Evolutionary conservation across 2,888 invertebrate genomes (phyloP).

Genomic region (Xanthorhoe designata): DNA sequence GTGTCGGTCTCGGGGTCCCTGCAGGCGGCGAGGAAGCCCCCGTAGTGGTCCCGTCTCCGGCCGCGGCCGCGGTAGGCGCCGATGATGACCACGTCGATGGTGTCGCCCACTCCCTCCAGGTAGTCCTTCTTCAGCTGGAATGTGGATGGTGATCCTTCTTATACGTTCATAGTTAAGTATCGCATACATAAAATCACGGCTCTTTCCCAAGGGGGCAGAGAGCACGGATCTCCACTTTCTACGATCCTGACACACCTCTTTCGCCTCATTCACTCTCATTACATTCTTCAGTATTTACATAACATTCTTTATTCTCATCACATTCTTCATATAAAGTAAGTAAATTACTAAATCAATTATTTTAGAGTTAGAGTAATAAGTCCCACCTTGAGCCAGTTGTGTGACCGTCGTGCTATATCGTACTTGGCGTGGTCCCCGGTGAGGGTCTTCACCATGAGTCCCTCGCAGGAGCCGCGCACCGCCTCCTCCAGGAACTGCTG

Average conservation of each 20-base stretch:
- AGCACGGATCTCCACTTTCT: too few species aligned
- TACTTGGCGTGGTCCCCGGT: slow-evolving; percentile 94
- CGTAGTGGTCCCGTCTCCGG: slow-evolving; percentile 96
- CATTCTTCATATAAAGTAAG: too few species aligned
- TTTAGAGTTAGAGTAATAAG: too few species aligned
- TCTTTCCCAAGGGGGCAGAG: too few species aligned
- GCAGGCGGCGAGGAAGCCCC: slow-evolving; percentile 97
- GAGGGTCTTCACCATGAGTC: slow-evolving; percentile 98
- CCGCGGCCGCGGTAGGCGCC: slow-evolving; percentile 98
- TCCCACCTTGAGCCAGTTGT: slow-evolving; percentile 97
- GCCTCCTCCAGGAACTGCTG: slow-evolving; percentile 97
- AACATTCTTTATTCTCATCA: too few species aligned
- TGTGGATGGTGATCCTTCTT: neutral
- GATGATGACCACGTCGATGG: slow-evolving; percentile 97
- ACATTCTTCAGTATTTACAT: too few species aligned
- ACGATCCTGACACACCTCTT: too few species aligned
- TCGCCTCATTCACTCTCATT: too few species aligned
- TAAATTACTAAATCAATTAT: too few species aligned
- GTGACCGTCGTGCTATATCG: slow-evolving; percentile 97
- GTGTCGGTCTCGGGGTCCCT: slow-evolving; percentile 94
- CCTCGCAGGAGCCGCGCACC: slow-evolving; percentile 97
- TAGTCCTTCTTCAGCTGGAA: slow-evolving; percentile 96
- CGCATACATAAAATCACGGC: too few species aligned
- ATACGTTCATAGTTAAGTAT: too few species aligned
- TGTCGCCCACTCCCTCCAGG: slow-evolving; percentile 98